Evolutionary conservation across 2,113 vertebrate genomes (phyloP), one percentile per base, ranked within the genome.

Genomic region (Thamnaconus septentrionalis): DNA sequence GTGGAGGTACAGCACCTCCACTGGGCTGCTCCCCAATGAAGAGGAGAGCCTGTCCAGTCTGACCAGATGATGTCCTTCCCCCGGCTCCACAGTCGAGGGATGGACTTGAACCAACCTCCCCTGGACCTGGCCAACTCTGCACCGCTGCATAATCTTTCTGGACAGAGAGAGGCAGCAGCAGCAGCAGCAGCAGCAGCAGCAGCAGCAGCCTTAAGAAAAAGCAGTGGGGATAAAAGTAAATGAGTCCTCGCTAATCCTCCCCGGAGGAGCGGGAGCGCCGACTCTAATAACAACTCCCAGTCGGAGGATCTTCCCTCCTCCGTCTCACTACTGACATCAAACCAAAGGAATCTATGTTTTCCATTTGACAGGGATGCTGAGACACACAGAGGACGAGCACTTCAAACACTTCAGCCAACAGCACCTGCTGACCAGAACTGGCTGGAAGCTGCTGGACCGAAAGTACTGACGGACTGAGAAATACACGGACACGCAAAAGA

Each of bases 211-310:
- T 81, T 84, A 73, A 77, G 70, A 71, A 57, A 71, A 57, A 66
- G 69, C 75, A 60, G 80, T 74, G 66, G 39, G 71, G 69, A 64
- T 78, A 10, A 85, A 31, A 84, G 73, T 84, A 73, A 85, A 86
- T 81, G 74, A 80, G 83, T 84, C 76, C 75, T 73, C 6, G 6
- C 40, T 83, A 87, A 88, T 88, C 84, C 81, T 80, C 70, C 6
- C 62, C 75, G 59, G 64, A 81, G 64, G 66, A 81, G 64, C 44
- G 40, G 69, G 61, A 52, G 41, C 74, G 52, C 80, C 80, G 73
- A 85, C 86, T 66, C 80, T 79, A 66, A 62, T 70, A 52, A 59
- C 54, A 71, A 82, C 72, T 80, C 78, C 18, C 18, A 31, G 18
- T 31, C 18, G 18, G 18, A 31, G 18, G 18, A 31, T 31, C 18